phyloP scores from a whole-genome alignment of 2,113 vertebrate genomes.

The Heliornis fulica region DNA sequence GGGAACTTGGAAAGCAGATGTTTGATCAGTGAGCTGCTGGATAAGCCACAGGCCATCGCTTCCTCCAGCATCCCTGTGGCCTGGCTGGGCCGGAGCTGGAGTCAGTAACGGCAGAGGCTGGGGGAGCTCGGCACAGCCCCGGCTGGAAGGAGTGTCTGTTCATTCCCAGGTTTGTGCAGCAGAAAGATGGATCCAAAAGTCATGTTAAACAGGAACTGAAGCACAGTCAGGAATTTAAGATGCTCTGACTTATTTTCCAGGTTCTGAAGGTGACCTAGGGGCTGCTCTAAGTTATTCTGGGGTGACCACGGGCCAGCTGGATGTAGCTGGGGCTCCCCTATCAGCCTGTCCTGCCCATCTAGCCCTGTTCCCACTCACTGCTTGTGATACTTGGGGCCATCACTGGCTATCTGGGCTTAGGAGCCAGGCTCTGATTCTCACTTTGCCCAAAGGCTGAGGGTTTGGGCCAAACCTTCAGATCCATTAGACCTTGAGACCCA shows the following conservation, averaged over 20 bases:
- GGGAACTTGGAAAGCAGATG: conserved; percentile 64
- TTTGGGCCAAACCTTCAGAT: neutral
- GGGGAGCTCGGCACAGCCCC: neutral
- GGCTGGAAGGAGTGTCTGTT: neutral
- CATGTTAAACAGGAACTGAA: neutral
- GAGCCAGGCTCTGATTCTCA: neutral
- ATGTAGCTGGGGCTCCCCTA: neutral
- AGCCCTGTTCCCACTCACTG: too few relatives aligned
- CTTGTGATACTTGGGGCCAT: neutral
- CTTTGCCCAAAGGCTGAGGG: neutral
- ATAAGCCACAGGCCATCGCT: neutral
- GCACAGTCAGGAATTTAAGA: neutral
- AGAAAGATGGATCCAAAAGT: neutral
- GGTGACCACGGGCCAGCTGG: neutral
- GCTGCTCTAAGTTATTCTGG: neutral
- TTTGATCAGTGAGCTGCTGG: neutral
- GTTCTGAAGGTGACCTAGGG: neutral
- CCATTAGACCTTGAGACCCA: neutral
- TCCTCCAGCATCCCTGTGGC: neutral
- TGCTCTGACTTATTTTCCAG: neutral
- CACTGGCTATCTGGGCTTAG: accelerated
- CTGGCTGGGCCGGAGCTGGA: neutral
- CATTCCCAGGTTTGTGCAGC: accelerated
- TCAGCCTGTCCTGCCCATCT: neutral
- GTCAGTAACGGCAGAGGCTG: neutral